Base-by-base conservation (phyloP, 2,797 vertebrate genomes). In the Hyperoplus lanceolatus region DNA sequence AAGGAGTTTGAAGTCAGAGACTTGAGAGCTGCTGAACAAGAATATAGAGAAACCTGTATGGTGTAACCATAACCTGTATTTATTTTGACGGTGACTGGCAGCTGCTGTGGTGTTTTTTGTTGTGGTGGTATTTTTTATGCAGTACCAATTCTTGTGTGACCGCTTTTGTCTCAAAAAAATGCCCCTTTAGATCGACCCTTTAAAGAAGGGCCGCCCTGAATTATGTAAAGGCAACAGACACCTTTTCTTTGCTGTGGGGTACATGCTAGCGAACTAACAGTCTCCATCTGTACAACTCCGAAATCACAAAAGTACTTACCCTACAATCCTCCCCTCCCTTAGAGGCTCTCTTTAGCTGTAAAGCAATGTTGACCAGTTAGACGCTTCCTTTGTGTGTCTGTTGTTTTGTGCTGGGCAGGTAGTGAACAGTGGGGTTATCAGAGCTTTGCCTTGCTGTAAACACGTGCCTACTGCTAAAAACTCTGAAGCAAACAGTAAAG, bases 271-370 rank as follows among this genome's bases (percentile, higher is more conserved):
- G 36, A 12, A n/a, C 42, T 48, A 64, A 59, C 58, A 68, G 51
- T 41, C 46, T 11, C 61, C 55, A 49, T 61, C 64, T 73, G 65
- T 49, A 67, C 16, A 8, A 39, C 48, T n/a, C 38, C 41, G 55
- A 46, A 77, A 56, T 21, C 48, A 64, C 29, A 75, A 43, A 83
- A 82, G 75, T 21, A 9, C 58, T 46, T 36, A 45, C 50, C 43
- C 21, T 13, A 18, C 41, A 15, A 5, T n/a, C 63, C 38, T 49
- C 46, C 41, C 49, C 54, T 50, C 43, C 29, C 13, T 82, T 15
- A 62, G 39, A 70, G 65, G 56, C 50, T 21, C 21, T 21, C 21
- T 21, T 21, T 21, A 21, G 21, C 21, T 21, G 21, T 21, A 21
- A 21, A 21, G 21, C 21, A 21, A 21, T 21, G 21, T 21, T 21